phyloP scores from a whole-genome alignment of 1,140 invertebrate genomes.

The Microplitis demolitor region DNA sequence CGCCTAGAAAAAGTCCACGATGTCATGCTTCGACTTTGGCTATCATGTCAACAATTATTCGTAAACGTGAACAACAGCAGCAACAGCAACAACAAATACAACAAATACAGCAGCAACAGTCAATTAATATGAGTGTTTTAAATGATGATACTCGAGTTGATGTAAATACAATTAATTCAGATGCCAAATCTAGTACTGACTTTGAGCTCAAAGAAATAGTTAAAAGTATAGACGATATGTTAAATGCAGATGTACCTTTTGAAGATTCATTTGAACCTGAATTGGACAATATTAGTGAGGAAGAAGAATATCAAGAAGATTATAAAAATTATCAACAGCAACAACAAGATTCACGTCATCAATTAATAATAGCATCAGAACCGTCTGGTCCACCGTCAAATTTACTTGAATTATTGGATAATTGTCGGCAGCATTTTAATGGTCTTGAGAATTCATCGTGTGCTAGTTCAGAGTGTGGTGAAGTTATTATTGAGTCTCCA shows the following conservation, averaged over 20 bases:
- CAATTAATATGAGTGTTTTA: constrained; percentile 33
- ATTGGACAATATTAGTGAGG: background rate
- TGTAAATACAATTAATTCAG: constrained; percentile 20
- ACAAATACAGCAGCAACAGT: constrained; percentile 12
- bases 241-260: constrained; percentile 35
- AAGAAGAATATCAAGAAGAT: background rate
- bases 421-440: constrained; percentile 47
- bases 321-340: background rate
- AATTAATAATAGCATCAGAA: constrained; percentile 20
- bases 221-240: constrained; percentile 53
- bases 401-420: constrained; percentile 53
- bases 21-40: constrained; percentile 85
- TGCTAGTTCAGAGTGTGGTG: constrained; percentile 58
- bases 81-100: constrained; percentile 11
- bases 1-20: constrained; percentile 80
- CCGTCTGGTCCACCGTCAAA: constrained; percentile 52
- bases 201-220: constrained; percentile 50
- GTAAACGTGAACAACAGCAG: constrained; percentile 49
- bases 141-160: constrained; percentile 37
- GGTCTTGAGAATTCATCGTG: constrained; percentile 53
- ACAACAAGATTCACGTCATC: background rate
- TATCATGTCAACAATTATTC: constrained; percentile 66
- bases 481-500: constrained; percentile 44
- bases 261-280: constrained; percentile 46
- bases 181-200: constrained; percentile 44